Evolutionary conservation across 2,888 invertebrate species (phyloP), one percentile per base, ranked within the genome.

Genomic region (Himalopsyche tibetana): DNA sequence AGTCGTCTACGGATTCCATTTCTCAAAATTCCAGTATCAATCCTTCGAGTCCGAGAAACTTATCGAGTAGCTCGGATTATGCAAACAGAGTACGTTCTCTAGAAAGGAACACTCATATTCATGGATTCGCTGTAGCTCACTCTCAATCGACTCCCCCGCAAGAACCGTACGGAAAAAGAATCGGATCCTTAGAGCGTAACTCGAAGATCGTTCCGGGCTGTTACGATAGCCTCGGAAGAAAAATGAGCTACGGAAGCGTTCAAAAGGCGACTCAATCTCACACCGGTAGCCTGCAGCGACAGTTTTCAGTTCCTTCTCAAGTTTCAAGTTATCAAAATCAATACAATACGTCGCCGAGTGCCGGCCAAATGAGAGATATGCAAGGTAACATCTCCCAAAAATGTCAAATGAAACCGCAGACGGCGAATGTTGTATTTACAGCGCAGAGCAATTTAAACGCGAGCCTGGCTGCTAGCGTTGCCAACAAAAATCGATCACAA

Each of bases 281-380:
- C 0, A 92, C 93, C 0, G 91, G 93, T 82, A 90, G 92, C 4
- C 79, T 89, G 63, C 89, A 89, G 63, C 89, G 93, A 15, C 93
- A 93, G 88, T 93, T 92, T 85, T 93, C 93, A 0, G 93, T 92
- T n/a, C 93, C 93, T 3, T 92, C 92, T 0, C 93, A 93, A 0
- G 85, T 82, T 55, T 86, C 87, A 36, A 80, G 84, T 40, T 88
- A 84, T 79, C 88, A 88, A 80, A 55, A 84, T n/a, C 83, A 83
- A 42, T 80, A 80, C 19, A 63, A 86, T 36, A 42, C 51, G 5
- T 55, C 38, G 8, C 80, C 74, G 4, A 74, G 36, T 82, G 51
- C 74, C n/a, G 74, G 74, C 11, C 84, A 82, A 80, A 85, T 74
- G 82, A 91, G 93, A 0, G 90, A 93, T 38, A 93, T 93, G 8